Percentiles rank a stretch among this genome's conserved stretches.
Conservation (phyloP, 2,888 invertebrate species). For the Lasioglossum figueresi region DNA sequence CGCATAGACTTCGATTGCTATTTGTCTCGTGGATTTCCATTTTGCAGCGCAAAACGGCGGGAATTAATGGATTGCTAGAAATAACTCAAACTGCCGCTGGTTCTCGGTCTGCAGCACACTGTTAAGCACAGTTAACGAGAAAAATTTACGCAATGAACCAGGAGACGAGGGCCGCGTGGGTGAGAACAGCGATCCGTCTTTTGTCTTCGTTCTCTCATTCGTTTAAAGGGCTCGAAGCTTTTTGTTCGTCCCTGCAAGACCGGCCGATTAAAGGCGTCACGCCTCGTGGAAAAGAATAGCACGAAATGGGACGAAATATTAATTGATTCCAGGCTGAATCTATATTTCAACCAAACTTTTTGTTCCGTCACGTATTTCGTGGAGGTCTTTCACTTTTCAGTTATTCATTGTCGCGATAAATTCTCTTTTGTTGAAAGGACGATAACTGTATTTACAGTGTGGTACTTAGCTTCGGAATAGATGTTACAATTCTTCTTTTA, state of each 20-base stretch:
- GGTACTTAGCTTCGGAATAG: neutral
- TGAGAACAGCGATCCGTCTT: conserved; percentile 27
- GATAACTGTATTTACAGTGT: neutral
- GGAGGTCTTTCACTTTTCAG: neutral
- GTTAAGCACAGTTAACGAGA: conserved; percentile 58
- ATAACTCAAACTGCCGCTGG: conserved; percentile 47
- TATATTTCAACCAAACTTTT: neutral
- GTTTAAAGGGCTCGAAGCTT: conserved; percentile 25
- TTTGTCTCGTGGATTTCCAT: conserved; percentile 25
- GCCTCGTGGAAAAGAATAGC: neutral
- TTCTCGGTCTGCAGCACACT: conserved; percentile 17
- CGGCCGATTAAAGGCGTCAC: conserved; percentile 30
- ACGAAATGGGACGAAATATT: conserved; percentile 16
- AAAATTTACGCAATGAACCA: conserved; percentile 58
- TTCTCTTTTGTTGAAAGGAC: neutral
- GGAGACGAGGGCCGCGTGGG: conserved; percentile 31
- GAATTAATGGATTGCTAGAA: conserved; percentile 57
- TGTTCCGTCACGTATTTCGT: neutral
- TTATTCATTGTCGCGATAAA: neutral
- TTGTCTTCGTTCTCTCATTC: conserved; percentile 41
- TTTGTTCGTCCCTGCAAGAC: conserved; percentile 33
- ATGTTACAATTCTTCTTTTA: neutral
- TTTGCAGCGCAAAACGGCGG: neutral
- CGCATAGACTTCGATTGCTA: neutral
- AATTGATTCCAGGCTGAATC: conserved; percentile 13